A percentile compares a stretch with the other conserved stretches of the same genome.
Evolutionary conservation across 2,888 invertebrate species (phyloP).

Genomic region (Platerodrilus igneus): DNA sequence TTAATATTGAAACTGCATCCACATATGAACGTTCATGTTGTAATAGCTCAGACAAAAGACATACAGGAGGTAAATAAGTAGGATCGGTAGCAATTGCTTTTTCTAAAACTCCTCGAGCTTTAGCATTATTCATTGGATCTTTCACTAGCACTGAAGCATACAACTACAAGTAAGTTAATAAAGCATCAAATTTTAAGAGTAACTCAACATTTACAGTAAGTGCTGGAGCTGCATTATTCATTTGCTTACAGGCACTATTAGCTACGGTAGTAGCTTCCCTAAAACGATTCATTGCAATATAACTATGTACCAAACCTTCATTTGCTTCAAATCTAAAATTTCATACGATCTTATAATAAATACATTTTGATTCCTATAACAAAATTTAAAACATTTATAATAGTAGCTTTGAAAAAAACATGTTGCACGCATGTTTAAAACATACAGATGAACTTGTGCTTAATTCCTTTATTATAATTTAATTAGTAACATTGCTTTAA

Average conservation of each 20-base stretch:
- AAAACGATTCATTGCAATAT: constrained; percentile 61
- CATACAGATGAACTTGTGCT: too few relatives aligned
- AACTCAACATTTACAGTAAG: constrained; percentile 57
- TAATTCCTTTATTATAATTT: too few relatives aligned
- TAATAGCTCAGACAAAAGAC: constrained; percentile 65
- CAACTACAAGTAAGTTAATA: constrained; percentile 50
- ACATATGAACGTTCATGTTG: constrained; percentile 62
- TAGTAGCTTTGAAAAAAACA: background rate
- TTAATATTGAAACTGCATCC: constrained; percentile 63
- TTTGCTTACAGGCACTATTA: constrained; percentile 64
- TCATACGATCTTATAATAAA: constrained; percentile 4
- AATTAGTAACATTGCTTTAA: too few relatives aligned
- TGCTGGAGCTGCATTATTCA: constrained; percentile 68
- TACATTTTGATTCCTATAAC: too few relatives aligned
- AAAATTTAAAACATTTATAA: background rate
- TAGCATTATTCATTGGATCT: constrained; percentile 56
- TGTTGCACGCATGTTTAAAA: too few relatives aligned
- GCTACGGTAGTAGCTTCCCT: constrained; percentile 72
- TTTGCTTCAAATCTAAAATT: constrained; percentile 65
- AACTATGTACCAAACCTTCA: constrained; percentile 73
- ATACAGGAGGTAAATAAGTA: constrained; percentile 67
- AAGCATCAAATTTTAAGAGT: background rate
- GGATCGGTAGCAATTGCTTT: constrained; percentile 69
- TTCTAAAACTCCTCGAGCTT: constrained; percentile 66
- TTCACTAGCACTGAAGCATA: constrained; percentile 70